Evolutionary conservation across 2,888 invertebrate species (phyloP), one percentile per base, ranked within the genome.

Genomic region (Cataglyphis cursor): DNA sequence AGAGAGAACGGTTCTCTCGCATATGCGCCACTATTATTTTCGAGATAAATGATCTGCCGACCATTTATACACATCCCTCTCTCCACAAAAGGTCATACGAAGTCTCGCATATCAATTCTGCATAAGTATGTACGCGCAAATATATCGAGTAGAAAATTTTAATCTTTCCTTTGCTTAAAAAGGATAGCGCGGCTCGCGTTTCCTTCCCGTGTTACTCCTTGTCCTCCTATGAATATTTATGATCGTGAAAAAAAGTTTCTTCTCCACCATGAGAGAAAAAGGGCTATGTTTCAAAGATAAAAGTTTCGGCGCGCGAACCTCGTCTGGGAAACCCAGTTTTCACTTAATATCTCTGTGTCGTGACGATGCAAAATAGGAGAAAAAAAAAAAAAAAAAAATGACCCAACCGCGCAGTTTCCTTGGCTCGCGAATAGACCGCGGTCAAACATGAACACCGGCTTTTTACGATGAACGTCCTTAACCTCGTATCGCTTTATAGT

Each of bases 171-270:
- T 24, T 44, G 24, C 15, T 65, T 41, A 41, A 38, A 18, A 41
- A 1, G 21, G 18, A 31, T 18, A 51, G n/a, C 51, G n/a, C 18
- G 28, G 24, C 41, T 38, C 38, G 21, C 61, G n/a, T 12, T 31
- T 28, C n/a, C 18, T 44, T 28, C 31, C 10, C 51, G 4, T 28
- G 9, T 44, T 24, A 28, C 18, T 76, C 64, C 38, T 54, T 76
- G 21, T 48, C 51, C 35, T 54, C n/a, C 24, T 65, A 76, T 76
- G 76, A 76, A 76, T 76, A 76, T 76, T 76, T 48, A 76, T 76
- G 76, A 65, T 54, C 10, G 31, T 6, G 65, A 44, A 24, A 65
- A 64, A 65, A 41, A 15, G 41, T 65, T 65, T 51, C 35, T 18
- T 59, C 28, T 28, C 5, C 31, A 18, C n/a, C 62, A 21, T 15